Percentiles rank a stretch among this genome's conserved stretches.
These are phyloP conservation scores for Campoplex capitator DNA, from an alignment of 2,888 invertebrate genomes.

Conservation along the genomic window DNA sequence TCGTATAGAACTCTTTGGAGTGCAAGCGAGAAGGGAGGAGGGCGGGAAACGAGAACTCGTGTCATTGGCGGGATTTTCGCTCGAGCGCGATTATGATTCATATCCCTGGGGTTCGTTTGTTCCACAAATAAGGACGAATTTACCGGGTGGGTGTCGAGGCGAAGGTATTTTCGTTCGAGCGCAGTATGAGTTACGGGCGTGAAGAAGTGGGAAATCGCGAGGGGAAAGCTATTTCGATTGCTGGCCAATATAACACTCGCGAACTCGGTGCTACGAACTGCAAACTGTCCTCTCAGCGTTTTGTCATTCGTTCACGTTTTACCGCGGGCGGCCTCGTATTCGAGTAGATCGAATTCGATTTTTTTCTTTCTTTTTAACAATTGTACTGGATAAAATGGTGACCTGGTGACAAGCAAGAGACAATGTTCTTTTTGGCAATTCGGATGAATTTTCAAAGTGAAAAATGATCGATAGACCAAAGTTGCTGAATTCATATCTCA, in stretches of 20 bases:
- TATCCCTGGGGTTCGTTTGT: slow-evolving; percentile 62
- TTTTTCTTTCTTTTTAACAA: slow-evolving; percentile 1
- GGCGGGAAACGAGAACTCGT: slow-evolving; percentile 27
- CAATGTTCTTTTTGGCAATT: background rate
- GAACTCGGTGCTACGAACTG: slow-evolving; percentile 31
- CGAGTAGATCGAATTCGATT: slow-evolving; percentile 53
- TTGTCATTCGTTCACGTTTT: slow-evolving; percentile 24
- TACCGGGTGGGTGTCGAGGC: slow-evolving; percentile 65
- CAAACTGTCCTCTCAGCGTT: slow-evolving; percentile 65
- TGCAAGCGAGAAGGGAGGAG: background rate
- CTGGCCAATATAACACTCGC: slow-evolving; percentile 49
- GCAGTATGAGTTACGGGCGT: slow-evolving; percentile 49
- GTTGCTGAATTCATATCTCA: background rate
- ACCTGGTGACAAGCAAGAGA: background rate
- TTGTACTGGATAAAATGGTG: background rate
- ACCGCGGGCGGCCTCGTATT: background rate
- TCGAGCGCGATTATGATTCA: slow-evolving; percentile 63
- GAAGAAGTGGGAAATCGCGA: slow-evolving; percentile 54
- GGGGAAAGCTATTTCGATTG: slow-evolving; percentile 44
- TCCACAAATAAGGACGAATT: slow-evolving; percentile 69
- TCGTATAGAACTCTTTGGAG: background rate
- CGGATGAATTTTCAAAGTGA: background rate
- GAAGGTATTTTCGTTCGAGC: slow-evolving; percentile 72
- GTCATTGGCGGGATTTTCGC: slow-evolving; percentile 61
- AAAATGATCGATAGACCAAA: background rate